These are phyloP conservation scores for Todiramphus chloris DNA, from an alignment of 2,113 vertebrate genomes.

Conservation along the genomic window DNA sequence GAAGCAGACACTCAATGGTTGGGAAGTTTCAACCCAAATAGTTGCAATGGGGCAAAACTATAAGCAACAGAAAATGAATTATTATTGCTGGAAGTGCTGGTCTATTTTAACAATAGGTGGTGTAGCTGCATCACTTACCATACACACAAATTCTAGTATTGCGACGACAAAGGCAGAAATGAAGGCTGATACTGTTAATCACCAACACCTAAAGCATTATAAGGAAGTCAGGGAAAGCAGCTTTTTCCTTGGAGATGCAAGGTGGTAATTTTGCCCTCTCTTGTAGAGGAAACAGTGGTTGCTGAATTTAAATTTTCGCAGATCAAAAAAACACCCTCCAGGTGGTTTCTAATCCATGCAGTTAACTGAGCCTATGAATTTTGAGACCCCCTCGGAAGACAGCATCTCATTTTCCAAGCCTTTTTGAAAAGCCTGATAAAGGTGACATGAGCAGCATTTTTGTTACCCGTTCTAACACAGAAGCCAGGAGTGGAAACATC, in stretches of 20 bases:
- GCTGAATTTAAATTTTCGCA: slow-evolving; percentile 2
- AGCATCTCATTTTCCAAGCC: background rate
- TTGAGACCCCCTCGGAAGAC: background rate
- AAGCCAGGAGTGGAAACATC: background rate
- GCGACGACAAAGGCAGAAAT: background rate
- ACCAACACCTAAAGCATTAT: background rate
- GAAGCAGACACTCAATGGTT: background rate
- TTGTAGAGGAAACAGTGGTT: background rate
- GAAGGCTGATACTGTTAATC: background rate
- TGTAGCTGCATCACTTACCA: background rate
- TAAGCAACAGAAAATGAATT: background rate
- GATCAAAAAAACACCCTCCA: background rate
- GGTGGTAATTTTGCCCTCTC: background rate
- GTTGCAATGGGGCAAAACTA: background rate
- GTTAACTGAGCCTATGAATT: background rate
- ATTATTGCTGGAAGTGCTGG: background rate
- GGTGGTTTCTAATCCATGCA: background rate
- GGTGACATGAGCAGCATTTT: background rate
- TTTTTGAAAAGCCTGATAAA: background rate
- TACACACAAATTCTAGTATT: background rate
- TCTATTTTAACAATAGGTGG: slow-evolving; percentile 7
- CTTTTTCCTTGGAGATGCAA: background rate
- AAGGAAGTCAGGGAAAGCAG: background rate
- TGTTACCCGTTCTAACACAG: background rate
- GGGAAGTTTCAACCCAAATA: background rate